Base-by-base conservation (phyloP, 2,888 invertebrate genomes). In the Monochamus alternatus region DNA sequence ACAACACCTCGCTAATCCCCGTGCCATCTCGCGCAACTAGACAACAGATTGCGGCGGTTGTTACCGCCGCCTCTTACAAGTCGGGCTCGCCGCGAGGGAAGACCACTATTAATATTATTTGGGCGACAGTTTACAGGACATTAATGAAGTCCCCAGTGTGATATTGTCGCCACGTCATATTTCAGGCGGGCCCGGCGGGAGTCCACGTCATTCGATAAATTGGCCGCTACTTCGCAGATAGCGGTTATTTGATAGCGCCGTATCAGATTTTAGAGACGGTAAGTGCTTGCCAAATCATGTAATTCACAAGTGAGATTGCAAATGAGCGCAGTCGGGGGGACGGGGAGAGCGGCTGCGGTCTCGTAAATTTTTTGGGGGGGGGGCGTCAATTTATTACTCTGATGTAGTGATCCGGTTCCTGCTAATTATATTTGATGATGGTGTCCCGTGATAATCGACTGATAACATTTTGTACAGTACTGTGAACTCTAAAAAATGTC, bases 121-220 rank as follows among this genome's bases (percentile, higher is more conserved):
- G 86, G 87, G 85, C 86, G 89, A 89, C 89, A 88, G 86, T 89
- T 89, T 89, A 86, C 89, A 86, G 87, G 88, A 89, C 89, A 89
- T 89, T 89, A 89, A 89, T 89, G 89, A 89, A 88, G 89, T 89
- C 89, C 89, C 89, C 84, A 78, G 89, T 87, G 89, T 88, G 86
- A 88, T 87, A 89, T 89, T 88, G 88, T 88, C 87, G 88, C 85
- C 87, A 87, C 87, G 88, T 88, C 88, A 88, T 89, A 88, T 88
- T 88, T 88, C 87, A 88, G 82, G 78, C 79, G 79, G 83, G 52
- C 67, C 63, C 63, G 78, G 75, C 81, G 86, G 87, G 87, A 86
- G 80, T 76, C 81, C 84, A 81, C 83, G 86, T 86, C 86, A 86
- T 84, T 84, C 85, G 85, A 87, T 87, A 88, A 88, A 88, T 88